Evolutionary conservation across 1,140 invertebrate species (phyloP).

Genomic region (Penaeus chinensis): DNA sequence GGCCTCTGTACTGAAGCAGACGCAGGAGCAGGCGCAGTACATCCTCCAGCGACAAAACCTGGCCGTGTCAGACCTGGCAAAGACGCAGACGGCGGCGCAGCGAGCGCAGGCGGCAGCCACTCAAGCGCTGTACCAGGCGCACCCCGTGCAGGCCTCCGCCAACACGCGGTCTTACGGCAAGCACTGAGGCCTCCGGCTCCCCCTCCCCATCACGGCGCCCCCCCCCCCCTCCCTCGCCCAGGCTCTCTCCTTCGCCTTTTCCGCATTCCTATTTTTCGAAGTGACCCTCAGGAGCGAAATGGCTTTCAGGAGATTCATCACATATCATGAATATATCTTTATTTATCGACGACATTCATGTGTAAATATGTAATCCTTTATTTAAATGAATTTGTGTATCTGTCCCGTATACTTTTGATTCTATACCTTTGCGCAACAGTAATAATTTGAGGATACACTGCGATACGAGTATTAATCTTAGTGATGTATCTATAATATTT

Average conservation of each 20-base stretch:
- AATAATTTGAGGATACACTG: too few relatives aligned
- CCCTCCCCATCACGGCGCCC: too few relatives aligned
- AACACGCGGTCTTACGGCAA: neutral
- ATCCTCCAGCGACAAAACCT: constrained; percentile 47
- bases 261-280: neutral
- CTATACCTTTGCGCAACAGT: too few relatives aligned
- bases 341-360: too few relatives aligned
- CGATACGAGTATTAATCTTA: too few relatives aligned
- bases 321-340: neutral
- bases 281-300: neutral
- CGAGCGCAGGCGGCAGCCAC: constrained; percentile 50
- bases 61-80: constrained; percentile 48
- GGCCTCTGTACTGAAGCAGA: constrained; percentile 38
- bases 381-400: constrained; percentile 10
- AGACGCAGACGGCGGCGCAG: constrained; percentile 53
- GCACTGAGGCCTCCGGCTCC: neutral
- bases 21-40: constrained; percentile 34
- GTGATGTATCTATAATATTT: too few relatives aligned
- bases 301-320: neutral
- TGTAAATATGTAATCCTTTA: neutral
- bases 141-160: neutral
- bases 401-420: too few relatives aligned
- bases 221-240: neutral
- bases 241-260: too few relatives aligned
- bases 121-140: constrained; percentile 48